phyloP scores from a whole-genome alignment of 2,113 vertebrate species.

The Tringa solitaria region DNA sequence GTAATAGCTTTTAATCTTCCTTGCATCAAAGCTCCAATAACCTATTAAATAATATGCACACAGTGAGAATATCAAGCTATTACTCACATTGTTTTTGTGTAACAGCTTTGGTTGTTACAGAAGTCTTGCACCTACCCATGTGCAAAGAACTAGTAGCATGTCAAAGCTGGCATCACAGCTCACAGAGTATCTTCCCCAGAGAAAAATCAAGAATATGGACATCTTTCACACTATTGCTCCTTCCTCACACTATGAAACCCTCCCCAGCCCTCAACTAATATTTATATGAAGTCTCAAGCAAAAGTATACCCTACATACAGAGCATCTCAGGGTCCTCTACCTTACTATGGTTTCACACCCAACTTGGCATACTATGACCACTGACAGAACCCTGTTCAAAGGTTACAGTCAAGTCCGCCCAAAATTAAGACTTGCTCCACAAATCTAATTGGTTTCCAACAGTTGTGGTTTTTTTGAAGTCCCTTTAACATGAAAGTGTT shows the following conservation, averaged over 20 bases:
- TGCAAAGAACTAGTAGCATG: background rate
- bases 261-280: background rate
- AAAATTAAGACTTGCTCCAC: background rate
- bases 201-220: background rate
- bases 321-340: slow-evolving; percentile 81
- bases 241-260: background rate
- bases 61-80: background rate
- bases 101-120: background rate
- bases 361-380: slow-evolving; percentile 77
- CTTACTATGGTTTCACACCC: slow-evolving; percentile 72
- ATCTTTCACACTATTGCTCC: background rate
- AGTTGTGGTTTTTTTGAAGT: no score
- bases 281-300: background rate
- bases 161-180: background rate
- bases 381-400: slow-evolving; percentile 75
- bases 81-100: background rate
- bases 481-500: background rate
- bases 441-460: background rate
- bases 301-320: background rate
- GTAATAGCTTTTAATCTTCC: background rate
- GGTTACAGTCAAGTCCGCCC: background rate
- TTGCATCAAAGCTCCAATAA: slow-evolving; percentile 12
- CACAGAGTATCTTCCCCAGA: background rate
- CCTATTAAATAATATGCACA: background rate
- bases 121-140: background rate